Evolutionary conservation across 2,888 invertebrate genomes (phyloP), one percentile per base, ranked within the genome.

Genomic region (Matsumyia berberina): DNA sequence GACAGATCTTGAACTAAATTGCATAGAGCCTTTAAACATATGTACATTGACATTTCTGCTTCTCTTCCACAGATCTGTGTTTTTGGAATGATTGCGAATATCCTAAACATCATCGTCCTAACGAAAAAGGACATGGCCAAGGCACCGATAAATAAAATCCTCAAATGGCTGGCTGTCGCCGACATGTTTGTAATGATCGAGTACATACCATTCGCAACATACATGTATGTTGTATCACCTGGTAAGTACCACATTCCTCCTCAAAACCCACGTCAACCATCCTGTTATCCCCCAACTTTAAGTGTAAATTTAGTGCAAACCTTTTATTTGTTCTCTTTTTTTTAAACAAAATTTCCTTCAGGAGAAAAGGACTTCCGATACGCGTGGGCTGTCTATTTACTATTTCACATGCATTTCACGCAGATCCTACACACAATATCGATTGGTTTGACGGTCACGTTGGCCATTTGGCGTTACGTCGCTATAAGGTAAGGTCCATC

Each of bases 391-490:
- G 93, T 95, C 1, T 97, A 96, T 90, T 95, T 97, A 7, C 93
- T 97, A 80, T 96, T 98, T 88, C 98, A 98, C 91, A 97, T 97
- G 81, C 95, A 97, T 90, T 97, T 97, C 90, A 95, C 96, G 11
- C 97, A 98, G 91, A 95, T 96, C 11, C 94, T 95, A 88, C 96
- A 96, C 90, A 98, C 98, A 0, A 96, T 98, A 86, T 97, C 98
- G 0, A 98, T 98, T 88, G 97, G 97, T 93, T 92, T 98, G 88
- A 98, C 98, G 0, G 96, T 98, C 2, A 96, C 96, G 0, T 91
- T 98, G 86, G 98, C 98, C 0, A 95, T 98, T 9, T 98, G 98
- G 97, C 94, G 98, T 9, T 98, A 96, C 90, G 94, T 97, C 69
- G 96, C 96, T 86, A 95, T 97, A 90, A 95, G 95, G 96, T 96